Evolutionary conservation across 35 echinoderm and acorn worm genomes (phyloP), one percentile per base, ranked within the genome.

Genomic region (Acanthaster planci): DNA sequence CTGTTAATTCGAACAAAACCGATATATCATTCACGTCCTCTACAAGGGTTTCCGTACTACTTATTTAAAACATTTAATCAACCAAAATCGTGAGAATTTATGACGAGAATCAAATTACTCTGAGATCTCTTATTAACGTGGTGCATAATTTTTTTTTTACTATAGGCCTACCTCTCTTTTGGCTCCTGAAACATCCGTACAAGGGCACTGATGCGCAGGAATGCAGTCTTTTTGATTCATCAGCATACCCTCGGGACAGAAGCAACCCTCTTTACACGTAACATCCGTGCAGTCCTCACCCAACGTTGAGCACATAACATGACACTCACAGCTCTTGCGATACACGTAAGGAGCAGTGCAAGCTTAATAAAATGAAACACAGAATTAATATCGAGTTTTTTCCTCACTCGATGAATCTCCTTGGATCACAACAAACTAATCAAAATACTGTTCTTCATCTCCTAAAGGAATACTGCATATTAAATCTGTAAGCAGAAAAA

Each of bases 311-410:
- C 86, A 88, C 37, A 57, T 88, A n/a, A 55, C 55, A 38, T 88
- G 86, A 44, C 86, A 81, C 29, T 88, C 86, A n/a, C 86, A 88
- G 40, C 60, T 81, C 37, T 81, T 39, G 5, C 86, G 78, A 78
- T 80, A 88, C 27, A 88, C 38, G 56, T 40, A 53, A 9, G 86
- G 86, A 29, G 77, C 77, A 79, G 80, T 37, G 60, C 86, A 88
- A 16, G 86, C 86, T 88, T 27, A 8, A 17, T 27, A 68, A 35
- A 68, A 68, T 68, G n/a, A 14, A 12, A 14, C 22, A n/a, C 22
- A 14, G 55, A 57, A 57, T 22, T 22, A n/a, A 57, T 57, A 14
- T n/a, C 55, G 12, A 14, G 12, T 57, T 57, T 12, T 57, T 22
- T 22, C 55, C 12, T 12, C 22, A 57, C 22, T 57, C 22, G 12